Percentiles rank a stretch among this genome's conserved stretches.
Evolutionary conservation across 1,140 invertebrate genomes (phyloP).

Genomic region (Amphibalanus amphitrite): DNA sequence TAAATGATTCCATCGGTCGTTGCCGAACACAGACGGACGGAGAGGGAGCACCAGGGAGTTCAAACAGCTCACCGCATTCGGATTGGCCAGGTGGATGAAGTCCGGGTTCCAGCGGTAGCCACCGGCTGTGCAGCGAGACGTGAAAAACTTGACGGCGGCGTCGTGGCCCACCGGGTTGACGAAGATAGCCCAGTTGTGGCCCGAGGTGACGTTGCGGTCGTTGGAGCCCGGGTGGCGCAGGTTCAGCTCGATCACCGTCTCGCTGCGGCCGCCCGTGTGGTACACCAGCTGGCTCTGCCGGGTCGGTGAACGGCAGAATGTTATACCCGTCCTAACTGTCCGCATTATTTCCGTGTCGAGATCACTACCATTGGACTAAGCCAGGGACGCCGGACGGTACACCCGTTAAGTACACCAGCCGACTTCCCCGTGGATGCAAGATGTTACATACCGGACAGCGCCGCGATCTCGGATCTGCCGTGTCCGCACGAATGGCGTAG

Average conservation of each 20-base stretch:
- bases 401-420: too few species aligned
- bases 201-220: slow-evolving; percentile 55
- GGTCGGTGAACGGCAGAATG: too few species aligned
- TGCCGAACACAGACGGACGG: too few species aligned
- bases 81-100: slow-evolving; percentile 72
- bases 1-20: too few species aligned
- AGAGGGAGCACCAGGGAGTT: background rate
- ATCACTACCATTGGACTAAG: too few species aligned
- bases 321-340: too few species aligned
- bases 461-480: too few species aligned
- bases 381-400: too few species aligned
- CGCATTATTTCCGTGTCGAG: too few species aligned
- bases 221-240: slow-evolving; percentile 61
- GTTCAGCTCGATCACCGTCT: slow-evolving; percentile 76
- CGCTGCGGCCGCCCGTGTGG: slow-evolving; percentile 64
- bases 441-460: too few species aligned
- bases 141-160: slow-evolving; percentile 57
- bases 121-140: slow-evolving; percentile 66
- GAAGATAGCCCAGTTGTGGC: slow-evolving; percentile 83
- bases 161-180: slow-evolving; percentile 87
- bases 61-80: slow-evolving; percentile 70
- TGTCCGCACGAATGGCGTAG: too few species aligned
- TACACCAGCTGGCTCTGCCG: slow-evolving; percentile 71
- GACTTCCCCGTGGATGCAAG: too few species aligned
- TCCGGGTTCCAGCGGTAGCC: slow-evolving; percentile 88